phyloP scores from a whole-genome alignment of 2,797 vertebrate species.

The Ctenopoma multispine region DNA sequence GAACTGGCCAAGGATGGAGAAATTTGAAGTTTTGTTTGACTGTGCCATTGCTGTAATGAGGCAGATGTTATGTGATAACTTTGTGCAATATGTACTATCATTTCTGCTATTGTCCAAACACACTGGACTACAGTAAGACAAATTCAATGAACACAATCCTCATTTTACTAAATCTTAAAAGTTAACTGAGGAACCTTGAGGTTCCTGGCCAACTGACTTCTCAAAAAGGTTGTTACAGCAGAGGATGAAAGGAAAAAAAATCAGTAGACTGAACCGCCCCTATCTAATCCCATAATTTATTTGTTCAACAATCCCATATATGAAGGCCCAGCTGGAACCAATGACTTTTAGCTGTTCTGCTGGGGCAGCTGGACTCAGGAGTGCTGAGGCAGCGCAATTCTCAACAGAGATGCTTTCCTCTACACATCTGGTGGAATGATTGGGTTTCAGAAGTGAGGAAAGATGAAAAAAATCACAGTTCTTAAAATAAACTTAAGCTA shows the following conservation, averaged over 20 bases:
- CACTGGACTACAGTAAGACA: conserved; percentile 23
- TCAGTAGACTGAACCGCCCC: conserved; percentile 63
- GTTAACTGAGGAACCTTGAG: conserved; percentile 50
- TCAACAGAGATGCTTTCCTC: conserved; percentile 85
- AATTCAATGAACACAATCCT: conserved; percentile 35
- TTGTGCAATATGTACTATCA: background rate
- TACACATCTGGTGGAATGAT: conserved; percentile 96
- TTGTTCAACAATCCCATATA: conserved; percentile 97
- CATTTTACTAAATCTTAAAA: conserved; percentile 51
- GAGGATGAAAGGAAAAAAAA: conserved; percentile 29
- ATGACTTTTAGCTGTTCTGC: conserved; percentile 90
- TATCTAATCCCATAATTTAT: conserved; percentile 96
- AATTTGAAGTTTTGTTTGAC: conserved; percentile 1
- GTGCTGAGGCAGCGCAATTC: conserved; percentile 94
- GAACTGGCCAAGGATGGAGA: background rate
- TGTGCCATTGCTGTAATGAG: background rate
- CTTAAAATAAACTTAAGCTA: conserved; percentile 90
- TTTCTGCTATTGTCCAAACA: background rate
- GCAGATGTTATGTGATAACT: background rate
- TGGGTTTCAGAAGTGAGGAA: conserved; percentile 90
- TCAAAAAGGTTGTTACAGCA: conserved; percentile 35
- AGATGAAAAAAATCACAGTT: conserved; percentile 79
- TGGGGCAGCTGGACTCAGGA: conserved; percentile 92
- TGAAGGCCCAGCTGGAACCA: conserved; percentile 96
- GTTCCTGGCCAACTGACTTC: conserved; percentile 26